These are phyloP conservation scores for Tangara arthus DNA, from an alignment of 2,797 vertebrate genomes.

Conservation along the genomic window DNA sequence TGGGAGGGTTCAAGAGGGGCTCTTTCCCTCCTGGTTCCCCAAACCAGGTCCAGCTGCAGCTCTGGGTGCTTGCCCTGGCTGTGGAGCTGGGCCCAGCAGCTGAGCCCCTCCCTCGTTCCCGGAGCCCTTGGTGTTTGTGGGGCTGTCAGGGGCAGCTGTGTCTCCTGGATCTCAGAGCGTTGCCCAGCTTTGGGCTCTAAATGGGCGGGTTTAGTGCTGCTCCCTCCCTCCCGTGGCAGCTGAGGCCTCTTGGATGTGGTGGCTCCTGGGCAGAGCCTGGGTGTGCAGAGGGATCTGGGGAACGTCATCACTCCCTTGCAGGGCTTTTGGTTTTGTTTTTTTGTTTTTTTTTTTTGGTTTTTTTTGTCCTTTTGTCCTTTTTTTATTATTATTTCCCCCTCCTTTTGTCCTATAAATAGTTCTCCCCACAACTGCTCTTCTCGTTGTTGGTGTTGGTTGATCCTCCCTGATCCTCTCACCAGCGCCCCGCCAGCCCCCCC, in stretches of 20 bases:
- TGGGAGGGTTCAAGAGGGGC: neutral
- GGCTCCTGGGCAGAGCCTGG: rapidly evolving
- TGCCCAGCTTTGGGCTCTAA: neutral
- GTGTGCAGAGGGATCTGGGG: neutral
- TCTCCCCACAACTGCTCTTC: neutral
- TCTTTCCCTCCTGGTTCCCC: neutral
- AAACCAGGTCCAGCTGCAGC: neutral
- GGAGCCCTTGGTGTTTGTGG: rapidly evolving
- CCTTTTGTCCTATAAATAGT: neutral
- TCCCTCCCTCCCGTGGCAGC: neutral
- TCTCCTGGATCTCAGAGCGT: rapidly evolving
- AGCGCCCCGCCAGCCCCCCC: neutral
- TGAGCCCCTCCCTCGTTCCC: neutral
- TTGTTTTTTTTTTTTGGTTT: too few relatives aligned
- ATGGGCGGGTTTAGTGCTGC: neutral
- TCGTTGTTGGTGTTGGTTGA: neutral
- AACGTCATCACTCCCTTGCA: rapidly evolving
- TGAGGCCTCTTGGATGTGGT: rapidly evolving
- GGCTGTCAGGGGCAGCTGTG: neutral
- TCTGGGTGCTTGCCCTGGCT: neutral
- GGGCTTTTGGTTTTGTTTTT: neutral
- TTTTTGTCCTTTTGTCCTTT: neutral
- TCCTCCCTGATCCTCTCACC: neutral
- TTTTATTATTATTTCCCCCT: neutral
- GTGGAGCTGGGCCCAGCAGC: neutral